Base-by-base conservation (phyloP, 2,888 invertebrate species). In the Pyrocoelia pectoralis region DNA sequence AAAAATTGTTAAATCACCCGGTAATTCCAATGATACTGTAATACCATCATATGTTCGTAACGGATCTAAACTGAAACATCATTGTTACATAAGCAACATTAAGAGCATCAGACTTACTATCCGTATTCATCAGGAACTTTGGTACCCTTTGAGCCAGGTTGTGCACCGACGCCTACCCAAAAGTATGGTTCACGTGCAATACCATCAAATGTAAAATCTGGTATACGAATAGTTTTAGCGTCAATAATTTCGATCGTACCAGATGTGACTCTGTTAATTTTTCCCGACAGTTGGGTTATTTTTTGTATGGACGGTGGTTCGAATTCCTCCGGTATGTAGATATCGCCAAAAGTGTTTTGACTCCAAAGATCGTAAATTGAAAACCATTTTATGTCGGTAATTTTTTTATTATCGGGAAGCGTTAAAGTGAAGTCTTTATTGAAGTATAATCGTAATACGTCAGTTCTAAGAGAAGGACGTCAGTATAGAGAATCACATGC, bases 51-150 rank as follows among this genome's bases (percentile, higher is more conserved):
- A 95, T 33, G 82, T 81, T 24, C 92, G 84, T 49, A 95, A 81
- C 1, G 93, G 88, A 81, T 95, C 94, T 74, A 95, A 80, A 80
- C 95, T 95, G 24, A 10, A 51, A 57, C 1, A 24, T n/a, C n/a
- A n/a, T n/a, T n/a, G n/a, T n/a, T n/a, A n/a, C n/a, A n/a, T n/a
- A n/a, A n/a, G n/a, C n/a, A n/a, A n/a, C n/a, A n/a, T n/a, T n/a
- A n/a, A n/a, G n/a, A n/a, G n/a, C n/a, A n/a, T n/a, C n/a, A n/a
- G n/a, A 33, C 33, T 33, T 33, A 33, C 33, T 33, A 96, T 84
- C 96, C 96, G 73, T 91, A 87, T 81, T 96, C 95, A 80, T 96
- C 94, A 0, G 95, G 94, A 66, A 96, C 89, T 82, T 90, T 91
- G 70, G 83, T 83, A 0, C 95, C 96, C 73, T 91, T 89, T 46